Base-by-base conservation (phyloP, 1,140 invertebrate genomes). In the Thrips palmi region DNA sequence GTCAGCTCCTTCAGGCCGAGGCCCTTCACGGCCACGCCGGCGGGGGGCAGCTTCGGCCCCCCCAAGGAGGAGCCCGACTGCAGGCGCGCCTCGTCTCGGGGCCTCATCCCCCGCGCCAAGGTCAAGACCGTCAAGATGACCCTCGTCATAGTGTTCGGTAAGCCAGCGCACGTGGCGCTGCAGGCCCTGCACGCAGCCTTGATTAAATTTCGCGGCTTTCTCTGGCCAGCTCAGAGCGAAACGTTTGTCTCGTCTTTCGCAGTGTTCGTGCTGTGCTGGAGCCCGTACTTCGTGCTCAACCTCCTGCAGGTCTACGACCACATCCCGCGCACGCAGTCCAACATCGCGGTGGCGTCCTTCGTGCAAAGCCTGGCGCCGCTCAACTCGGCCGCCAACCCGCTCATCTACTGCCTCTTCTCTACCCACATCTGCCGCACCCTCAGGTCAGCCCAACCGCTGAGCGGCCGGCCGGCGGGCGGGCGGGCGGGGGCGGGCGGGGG, bases 101-200 rank as follows among this genome's bases (percentile, higher is more conserved):
- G 87, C 23, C 70, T 92, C 17, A 92, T 93, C 52, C 86, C 86
- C 1, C 66, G 81, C 46, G 87, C 88, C 7, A 91, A 91, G 61
- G 85, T 93, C 41, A 87, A 91, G 60, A 92, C 86, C 14, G 79
- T 92, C 28, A 93, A 93, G 59, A 92, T 93, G 87, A 92, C 88
- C 1, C 77, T 92, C 45, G 83, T 88, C 37, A 92, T 91, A 49
- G 85, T 92, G 43, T 81, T 89, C 52, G 81, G 84, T 86, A 57
- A 68, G 68, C 43, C n/a, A n/a, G n/a, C n/a, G n/a, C n/a, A n/a
- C n/a, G n/a, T n/a, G n/a, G n/a, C n/a, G 7, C 24, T 12, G 7
- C 24, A 12, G 24, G 12, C 24, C 12, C 24, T 7, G 24, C 7
- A 27, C 24, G 24, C 7, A 27, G 12, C 12, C 24, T 27, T 27